A percentile compares a stretch with the other conserved stretches of the same genome.
Conservation (phyloP, 2,888 invertebrate genomes). For the Monoplex corrugatus region DNA sequence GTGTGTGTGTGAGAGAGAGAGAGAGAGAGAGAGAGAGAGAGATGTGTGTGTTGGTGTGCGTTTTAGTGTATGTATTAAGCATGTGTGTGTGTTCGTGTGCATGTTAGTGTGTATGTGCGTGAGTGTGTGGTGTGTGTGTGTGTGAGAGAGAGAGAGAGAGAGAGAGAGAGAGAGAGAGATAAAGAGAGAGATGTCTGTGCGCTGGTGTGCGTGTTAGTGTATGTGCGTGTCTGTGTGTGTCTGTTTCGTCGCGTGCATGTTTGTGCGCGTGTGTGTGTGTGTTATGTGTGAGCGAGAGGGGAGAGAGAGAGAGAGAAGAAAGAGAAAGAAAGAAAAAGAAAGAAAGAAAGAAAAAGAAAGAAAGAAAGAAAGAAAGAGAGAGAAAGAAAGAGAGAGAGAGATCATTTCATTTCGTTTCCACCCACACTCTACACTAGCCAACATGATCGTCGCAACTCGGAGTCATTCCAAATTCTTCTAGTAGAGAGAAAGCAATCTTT, state of each 20-base stretch:
- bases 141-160: too few species aligned
- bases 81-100: not conserved
- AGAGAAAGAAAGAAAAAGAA: not conserved
- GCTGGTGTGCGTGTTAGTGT: not conserved
- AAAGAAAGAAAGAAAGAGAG: not conserved
- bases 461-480: too few species aligned
- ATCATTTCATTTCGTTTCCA: too few species aligned
- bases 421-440: too few species aligned
- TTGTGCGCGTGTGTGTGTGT: not conserved
- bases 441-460: too few species aligned
- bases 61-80: not conserved
- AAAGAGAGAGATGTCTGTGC: not conserved
- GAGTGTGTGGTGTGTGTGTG: not conserved
- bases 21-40: too few species aligned
- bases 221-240: not conserved
- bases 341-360: not conserved
- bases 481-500: too few species aligned
- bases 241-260: not conserved
- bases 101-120: too few species aligned
- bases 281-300: not conserved
- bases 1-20: conserved; percentile 14
- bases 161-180: too few species aligned
- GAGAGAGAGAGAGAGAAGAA: too few species aligned
- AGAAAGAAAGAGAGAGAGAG: not conserved
- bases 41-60: not conserved